Evolutionary conservation across 1,140 invertebrate genomes (phyloP), one percentile per base, ranked within the genome.

Genomic region (Aethina tumida): DNA sequence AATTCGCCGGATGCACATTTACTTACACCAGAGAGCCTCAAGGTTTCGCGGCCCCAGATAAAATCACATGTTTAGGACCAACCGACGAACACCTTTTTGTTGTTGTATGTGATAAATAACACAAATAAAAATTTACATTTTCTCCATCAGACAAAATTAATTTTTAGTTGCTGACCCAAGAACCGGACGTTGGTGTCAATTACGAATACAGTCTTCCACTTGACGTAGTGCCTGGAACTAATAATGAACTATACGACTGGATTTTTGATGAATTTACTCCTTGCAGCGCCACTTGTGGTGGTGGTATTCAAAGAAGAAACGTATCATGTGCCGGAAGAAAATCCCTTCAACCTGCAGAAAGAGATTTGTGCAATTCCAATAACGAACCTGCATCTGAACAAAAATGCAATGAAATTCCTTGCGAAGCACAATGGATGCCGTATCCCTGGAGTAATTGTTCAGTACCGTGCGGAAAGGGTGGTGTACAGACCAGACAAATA

Each of bases 191-290:
- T 1, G 90, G 89, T 0, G 75, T 97, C 4, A 65, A 81, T 38
- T 96, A 94, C 60, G 85, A 95, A 56, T 97, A 95, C 66, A 94
- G 87, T 44, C 70, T 95, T 12, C 87, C 88, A 0, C 77, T 77
- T 25, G 74, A 73, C 14, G 64, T 82, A 3, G 74, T 75, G 5
- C 71, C 76, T 9, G 72, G 66, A 32, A 63, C 71, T 1, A 70
- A 78, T 46, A 70, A 75, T 24, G 79, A 84, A 39, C 72, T 70
- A 16, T 94, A 93, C 59, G 67, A 70, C 5, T 94, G 89, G 88
- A 71, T 77, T 4, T 73, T 73, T 51, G 82, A 79, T 21, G 75
- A 83, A 39, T 97, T 84, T 62, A 75, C 78, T 3, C 66, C 73
- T 0, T 97, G 93, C 61, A 83, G 75, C 39, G 72, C 71, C 2